A percentile compares a stretch with the other conserved stretches of the same genome.
phyloP scores from a whole-genome alignment of 2,797 vertebrate genomes.

The Rhodeus uyekii region DNA sequence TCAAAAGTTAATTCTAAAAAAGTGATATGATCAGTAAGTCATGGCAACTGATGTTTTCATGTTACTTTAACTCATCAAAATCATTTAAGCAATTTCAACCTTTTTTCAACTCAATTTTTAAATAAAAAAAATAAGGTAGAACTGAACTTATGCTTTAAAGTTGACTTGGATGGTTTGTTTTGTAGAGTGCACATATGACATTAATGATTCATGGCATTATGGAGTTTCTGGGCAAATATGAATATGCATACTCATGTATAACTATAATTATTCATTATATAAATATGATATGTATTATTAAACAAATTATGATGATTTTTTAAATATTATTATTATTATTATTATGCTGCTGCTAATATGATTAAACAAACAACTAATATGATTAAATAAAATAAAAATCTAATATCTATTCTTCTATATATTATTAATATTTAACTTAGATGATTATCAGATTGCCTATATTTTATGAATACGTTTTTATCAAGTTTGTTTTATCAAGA shows the following conservation, averaged over 20 bases:
- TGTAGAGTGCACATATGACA: too few species aligned
- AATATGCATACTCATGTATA: not conserved
- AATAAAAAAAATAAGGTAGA: too few species aligned
- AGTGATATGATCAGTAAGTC: too few species aligned
- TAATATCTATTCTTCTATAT: too few species aligned
- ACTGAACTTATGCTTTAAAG: too few species aligned
- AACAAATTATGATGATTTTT: not conserved
- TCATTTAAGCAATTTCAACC: not conserved
- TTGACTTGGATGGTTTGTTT: too few species aligned
- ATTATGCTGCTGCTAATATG: not conserved
- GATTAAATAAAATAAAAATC: not conserved
- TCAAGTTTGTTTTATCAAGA: not conserved
- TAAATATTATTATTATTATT: not conserved
- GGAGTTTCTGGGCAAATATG: not conserved
- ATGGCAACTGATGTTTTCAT: not conserved
- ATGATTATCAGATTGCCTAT: not conserved
- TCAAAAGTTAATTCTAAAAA: not conserved
- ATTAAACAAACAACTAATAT: too few species aligned
- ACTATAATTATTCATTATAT: not conserved
- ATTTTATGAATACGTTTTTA: not conserved
- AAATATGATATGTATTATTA: not conserved
- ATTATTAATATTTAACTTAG: not conserved
- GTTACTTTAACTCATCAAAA: not conserved
- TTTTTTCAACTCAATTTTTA: too few species aligned
- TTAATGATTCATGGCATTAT: not conserved